Percentiles rank a stretch among this genome's conserved stretches.
Conservation (phyloP, 2,888 invertebrate species). For the Coecobrya sp. region DNA sequence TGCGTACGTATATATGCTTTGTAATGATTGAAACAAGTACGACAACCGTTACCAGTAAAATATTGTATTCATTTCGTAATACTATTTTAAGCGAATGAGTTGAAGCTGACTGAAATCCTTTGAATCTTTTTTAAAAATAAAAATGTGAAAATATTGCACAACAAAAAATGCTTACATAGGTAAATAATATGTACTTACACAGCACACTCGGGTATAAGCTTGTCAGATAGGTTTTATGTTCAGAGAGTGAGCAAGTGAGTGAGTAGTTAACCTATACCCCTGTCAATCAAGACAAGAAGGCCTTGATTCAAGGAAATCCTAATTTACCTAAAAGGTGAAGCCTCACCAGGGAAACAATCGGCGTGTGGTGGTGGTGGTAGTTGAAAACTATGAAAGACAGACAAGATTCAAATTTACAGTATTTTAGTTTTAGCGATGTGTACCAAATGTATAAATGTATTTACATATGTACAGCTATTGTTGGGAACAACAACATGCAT, state of each 20-base stretch:
- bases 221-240: not conserved
- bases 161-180: not conserved
- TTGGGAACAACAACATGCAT: not conserved
- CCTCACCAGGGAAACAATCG: slow-evolving; percentile 73
- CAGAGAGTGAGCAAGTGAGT: not conserved
- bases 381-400: slow-evolving; percentile 45
- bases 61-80: not conserved
- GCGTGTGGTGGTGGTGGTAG: slow-evolving; percentile 41
- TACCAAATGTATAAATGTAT: not conserved
- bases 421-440: not conserved
- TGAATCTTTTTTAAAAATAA: not conserved
- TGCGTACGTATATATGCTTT: too few relatives aligned
- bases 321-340: slow-evolving; percentile 85
- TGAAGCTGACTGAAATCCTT: too few relatives aligned
- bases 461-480: not conserved
- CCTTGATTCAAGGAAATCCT: slow-evolving; percentile 77
- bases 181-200: not conserved
- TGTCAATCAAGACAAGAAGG: slow-evolving; percentile 73
- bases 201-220: too few relatives aligned
- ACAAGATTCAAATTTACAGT: slow-evolving; percentile 5
- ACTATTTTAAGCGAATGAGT: too few relatives aligned
- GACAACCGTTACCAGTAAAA: not conserved
- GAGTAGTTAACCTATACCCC: slow-evolving; percentile 71
- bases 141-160: not conserved
- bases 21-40: not conserved